Base-by-base conservation (phyloP, 2,888 invertebrate genomes). In the Drosophila setosimentum region DNA sequence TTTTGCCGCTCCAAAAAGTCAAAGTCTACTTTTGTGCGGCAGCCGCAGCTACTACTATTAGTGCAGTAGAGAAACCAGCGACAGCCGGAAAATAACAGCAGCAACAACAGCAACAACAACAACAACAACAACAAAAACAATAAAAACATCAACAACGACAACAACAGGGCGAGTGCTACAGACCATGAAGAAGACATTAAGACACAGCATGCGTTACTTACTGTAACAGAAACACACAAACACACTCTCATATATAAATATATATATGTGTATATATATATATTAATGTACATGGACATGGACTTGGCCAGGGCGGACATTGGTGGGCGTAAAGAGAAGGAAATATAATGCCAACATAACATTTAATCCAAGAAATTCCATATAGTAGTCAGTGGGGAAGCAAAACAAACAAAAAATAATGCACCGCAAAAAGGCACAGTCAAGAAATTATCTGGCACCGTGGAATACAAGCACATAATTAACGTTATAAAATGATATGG, bases 301-400 rank as follows among this genome's bases (percentile, higher is more conserved):
- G 51, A 72, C 63, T 54, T 70, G 70, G 74, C 66, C 67, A 40
- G 21, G 71, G 50, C 72, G 69, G 77, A 77, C 78, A 68, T 78
- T 66, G 81, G 76, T 81, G 86, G 87, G 80, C 80, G 87, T 78
- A 78, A 75, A 81, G 72, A 82, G 82, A 87, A 86, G 79, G 86
- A 90, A 90, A 89, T 89, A 89, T 90, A 90, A 90, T 89, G 79
- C 84, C 84, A 84, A 89, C 87, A 89, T 89, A 88, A 87, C 85
- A 82, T 89, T 89, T 90, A 90, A 90, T 90, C 88, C 86, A 80
- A 84, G 87, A 78, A 84, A 85, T 86, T 83, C 87, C 83, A 86
- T 85, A 80, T 78, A 78, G 77, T 73, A 73, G 79, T 71, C 82
- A 71, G 74, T 82, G 68, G 75, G 68, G 65, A 70, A 59, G 73